Percentiles rank a stretch among this genome's conserved stretches.
These are phyloP conservation scores for Malthinus seriepunctatus DNA, from an alignment of 2,888 invertebrate genomes.

Conservation along the genomic window DNA sequence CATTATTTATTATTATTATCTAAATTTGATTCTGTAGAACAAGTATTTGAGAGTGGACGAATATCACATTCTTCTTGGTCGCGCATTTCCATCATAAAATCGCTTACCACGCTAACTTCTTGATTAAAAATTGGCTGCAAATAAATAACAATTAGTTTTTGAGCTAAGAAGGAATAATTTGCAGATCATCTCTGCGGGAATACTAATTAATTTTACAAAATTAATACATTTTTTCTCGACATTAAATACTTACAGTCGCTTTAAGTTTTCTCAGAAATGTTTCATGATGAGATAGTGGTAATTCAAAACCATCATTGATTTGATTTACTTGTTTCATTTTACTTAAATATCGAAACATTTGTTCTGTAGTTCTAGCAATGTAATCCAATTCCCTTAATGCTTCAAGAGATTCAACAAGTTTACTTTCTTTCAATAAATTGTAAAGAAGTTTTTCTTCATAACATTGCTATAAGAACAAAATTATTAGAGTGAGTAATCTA, in stretches of 20 bases:
- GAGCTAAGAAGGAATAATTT: not conserved
- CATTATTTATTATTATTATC: too few species aligned
- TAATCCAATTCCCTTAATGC: conserved; percentile 51
- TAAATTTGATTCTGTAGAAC: too few species aligned
- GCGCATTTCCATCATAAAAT: conserved; percentile 25
- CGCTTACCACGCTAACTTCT: conserved; percentile 31
- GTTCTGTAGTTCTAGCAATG: conserved; percentile 51
- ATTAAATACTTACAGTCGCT: conserved; percentile 21
- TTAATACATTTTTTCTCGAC: too few species aligned
- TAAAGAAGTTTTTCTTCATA: conserved; percentile 49
- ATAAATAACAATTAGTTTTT: not conserved
- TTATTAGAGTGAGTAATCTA: not conserved
- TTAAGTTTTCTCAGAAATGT: conserved; percentile 25
- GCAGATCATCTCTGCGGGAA: too few species aligned
- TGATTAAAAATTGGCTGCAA: conserved; percentile 33
- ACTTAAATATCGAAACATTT: conserved; percentile 45
- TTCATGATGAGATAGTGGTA: conserved; percentile 17
- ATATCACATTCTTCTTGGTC: conserved; percentile 19
- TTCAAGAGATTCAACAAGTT: conserved; percentile 47
- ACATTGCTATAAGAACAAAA: conserved; percentile 39
- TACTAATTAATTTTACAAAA: too few species aligned
- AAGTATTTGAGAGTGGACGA: conserved; percentile 16
- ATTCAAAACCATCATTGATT: conserved; percentile 34
- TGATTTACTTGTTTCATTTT: conserved; percentile 38
- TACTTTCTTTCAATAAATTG: conserved; percentile 45